A percentile compares a stretch with the other conserved stretches of the same genome.
phyloP scores from a whole-genome alignment of 2,797 vertebrate species.

The Gambusia yucatana region DNA sequence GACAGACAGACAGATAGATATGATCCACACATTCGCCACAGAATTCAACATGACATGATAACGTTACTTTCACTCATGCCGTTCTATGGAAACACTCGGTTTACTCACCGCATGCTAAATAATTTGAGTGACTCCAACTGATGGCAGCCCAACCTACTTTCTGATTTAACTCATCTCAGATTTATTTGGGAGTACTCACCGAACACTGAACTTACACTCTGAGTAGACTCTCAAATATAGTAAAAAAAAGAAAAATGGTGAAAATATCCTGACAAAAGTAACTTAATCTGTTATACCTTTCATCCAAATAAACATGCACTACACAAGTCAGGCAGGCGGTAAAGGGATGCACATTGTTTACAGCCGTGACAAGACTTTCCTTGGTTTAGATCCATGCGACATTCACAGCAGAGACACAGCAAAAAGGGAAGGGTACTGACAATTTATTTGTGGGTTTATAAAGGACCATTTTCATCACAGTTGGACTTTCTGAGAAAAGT shows the following conservation, averaged over 20 bases:
- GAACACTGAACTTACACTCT: background rate
- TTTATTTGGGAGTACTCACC: background rate
- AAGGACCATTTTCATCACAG: background rate
- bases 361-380: background rate
- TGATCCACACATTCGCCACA: background rate
- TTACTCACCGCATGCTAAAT: background rate
- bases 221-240: background rate
- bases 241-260: background rate
- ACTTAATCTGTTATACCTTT: background rate
- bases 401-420: background rate
- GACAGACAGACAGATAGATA: no score
- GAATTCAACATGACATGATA: background rate
- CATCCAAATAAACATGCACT: background rate
- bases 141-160: background rate
- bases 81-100: background rate
- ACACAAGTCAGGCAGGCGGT: background rate
- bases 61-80: background rate
- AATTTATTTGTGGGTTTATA: background rate
- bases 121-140: background rate
- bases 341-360: background rate
- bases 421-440: background rate
- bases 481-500: background rate
- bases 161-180: background rate
- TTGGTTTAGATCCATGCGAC: background rate
- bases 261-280: background rate